These are phyloP conservation scores for Glaucopsyche alexis DNA, from an alignment of 2,888 invertebrate species.

Conservation along the genomic window DNA sequence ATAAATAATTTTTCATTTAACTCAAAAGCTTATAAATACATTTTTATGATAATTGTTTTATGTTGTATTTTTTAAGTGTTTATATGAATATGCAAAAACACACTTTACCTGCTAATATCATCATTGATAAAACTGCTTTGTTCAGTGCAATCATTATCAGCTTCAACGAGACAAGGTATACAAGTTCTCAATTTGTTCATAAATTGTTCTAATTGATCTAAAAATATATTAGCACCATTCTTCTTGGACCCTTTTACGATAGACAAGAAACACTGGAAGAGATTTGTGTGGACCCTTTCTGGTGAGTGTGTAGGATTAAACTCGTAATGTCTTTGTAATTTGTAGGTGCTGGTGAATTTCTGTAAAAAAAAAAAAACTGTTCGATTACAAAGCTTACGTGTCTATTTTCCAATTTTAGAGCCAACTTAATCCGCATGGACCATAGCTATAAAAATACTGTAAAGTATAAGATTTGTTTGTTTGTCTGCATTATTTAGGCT, in stretches of 20 bases:
- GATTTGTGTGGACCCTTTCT: slow-evolving; percentile 59
- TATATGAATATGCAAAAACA: slow-evolving; percentile 25
- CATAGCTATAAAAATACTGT: too few species aligned
- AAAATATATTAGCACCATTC: slow-evolving; percentile 59
- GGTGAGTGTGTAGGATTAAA: slow-evolving; percentile 66
- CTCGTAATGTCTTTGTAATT: slow-evolving; percentile 68
- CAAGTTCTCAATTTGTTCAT: slow-evolving; percentile 61
- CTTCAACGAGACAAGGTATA: slow-evolving; percentile 62
- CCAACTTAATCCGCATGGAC: too few species aligned
- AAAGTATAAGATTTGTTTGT: too few species aligned
- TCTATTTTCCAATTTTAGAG: too few species aligned
- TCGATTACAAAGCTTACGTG: not conserved
- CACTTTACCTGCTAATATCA: slow-evolving; percentile 61
- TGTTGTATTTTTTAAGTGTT: not conserved
- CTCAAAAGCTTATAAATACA: too few species aligned
- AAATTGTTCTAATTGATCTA: slow-evolving; percentile 65
- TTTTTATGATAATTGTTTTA: too few species aligned
- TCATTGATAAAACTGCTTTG: slow-evolving; percentile 60
- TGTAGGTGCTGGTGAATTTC: slow-evolving; percentile 67
- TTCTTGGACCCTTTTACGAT: slow-evolving; percentile 60
- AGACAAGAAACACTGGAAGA: slow-evolving; percentile 67
- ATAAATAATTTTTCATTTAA: too few species aligned
- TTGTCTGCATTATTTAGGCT: too few species aligned
- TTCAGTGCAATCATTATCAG: slow-evolving; percentile 46
- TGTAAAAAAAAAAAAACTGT: slow-evolving; percentile 43